phyloP scores from a whole-genome alignment of 2,888 invertebrate genomes.

The Petrophora chlorosata region DNA sequence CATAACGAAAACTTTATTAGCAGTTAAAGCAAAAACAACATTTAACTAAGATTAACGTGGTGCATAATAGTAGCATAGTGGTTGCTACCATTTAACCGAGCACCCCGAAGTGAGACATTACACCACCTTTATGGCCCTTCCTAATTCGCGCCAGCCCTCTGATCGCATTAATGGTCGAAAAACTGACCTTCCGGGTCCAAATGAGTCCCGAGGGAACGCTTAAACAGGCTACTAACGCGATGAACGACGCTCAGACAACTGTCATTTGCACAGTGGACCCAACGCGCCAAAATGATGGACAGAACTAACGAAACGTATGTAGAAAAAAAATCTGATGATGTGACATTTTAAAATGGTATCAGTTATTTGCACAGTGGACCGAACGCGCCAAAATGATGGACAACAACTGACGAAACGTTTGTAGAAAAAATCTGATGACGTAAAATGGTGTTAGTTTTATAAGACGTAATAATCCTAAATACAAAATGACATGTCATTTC shows the following conservation, averaged over 20 bases:
- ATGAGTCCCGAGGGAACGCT: slow-evolving; percentile 70
- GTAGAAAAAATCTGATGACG: too few relatives aligned
- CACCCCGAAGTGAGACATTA: slow-evolving; percentile 76
- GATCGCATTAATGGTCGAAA: slow-evolving; percentile 78
- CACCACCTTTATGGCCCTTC: slow-evolving; percentile 69
- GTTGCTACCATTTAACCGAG: slow-evolving; percentile 53
- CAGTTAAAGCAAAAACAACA: slow-evolving; percentile 16
- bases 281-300: slow-evolving; percentile 1
- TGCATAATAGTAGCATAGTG: slow-evolving; percentile 13
- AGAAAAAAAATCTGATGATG: too few relatives aligned
- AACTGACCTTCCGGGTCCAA: slow-evolving; percentile 76
- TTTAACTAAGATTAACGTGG: slow-evolving; percentile 27
- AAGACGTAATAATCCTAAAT: slow-evolving; percentile 30
- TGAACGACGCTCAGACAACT: slow-evolving; percentile 42
- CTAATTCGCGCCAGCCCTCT: slow-evolving; percentile 71
- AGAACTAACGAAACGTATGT: neutral
- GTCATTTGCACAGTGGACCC: slow-evolving; percentile 44
- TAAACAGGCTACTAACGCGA: slow-evolving; percentile 58
- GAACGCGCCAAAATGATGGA: neutral
- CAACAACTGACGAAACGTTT: neutral
- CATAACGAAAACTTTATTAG: slow-evolving; percentile 1
- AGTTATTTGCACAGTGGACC: slow-evolving; percentile 46
- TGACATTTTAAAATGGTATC: too few relatives aligned
- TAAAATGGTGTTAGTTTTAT: too few relatives aligned
- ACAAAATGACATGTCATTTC: slow-evolving; percentile 42